Conservation (phyloP, 2,888 invertebrate species). For the Drosophila robusta region DNA sequence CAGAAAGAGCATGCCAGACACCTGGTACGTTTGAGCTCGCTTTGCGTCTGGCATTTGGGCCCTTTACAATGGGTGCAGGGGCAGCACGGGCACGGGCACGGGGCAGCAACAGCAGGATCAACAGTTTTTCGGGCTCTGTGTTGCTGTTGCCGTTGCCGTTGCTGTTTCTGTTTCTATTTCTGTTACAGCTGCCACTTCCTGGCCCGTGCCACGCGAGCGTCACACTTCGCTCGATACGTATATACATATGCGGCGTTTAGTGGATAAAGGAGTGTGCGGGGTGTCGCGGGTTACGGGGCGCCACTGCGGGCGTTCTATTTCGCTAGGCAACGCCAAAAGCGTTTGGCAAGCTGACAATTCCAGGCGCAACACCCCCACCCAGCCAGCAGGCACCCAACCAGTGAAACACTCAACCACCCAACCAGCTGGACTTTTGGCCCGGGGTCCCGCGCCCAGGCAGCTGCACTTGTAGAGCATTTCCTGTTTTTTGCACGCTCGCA, state of each 20-base stretch:
- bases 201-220: conserved; percentile 76
- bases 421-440: conserved; percentile 34
- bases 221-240: conserved; percentile 67
- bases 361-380: conserved; percentile 23
- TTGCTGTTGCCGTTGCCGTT: conserved; percentile 14
- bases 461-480: conserved; percentile 78
- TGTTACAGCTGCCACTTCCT: conserved; percentile 76
- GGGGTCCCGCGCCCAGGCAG: conserved; percentile 42
- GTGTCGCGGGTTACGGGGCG: conserved; percentile 18
- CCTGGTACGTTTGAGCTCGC: conserved; percentile 60
- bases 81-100: conserved; percentile 9
- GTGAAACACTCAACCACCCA: conserved; percentile 1
- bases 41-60: conserved; percentile 23
- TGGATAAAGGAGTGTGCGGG: conserved; percentile 1
- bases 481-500: conserved; percentile 75
- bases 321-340: conserved; percentile 73
- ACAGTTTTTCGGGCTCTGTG: conserved; percentile 63
- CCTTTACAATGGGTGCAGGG: conserved; percentile 53
- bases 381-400: conserved; percentile 1
- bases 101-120: conserved; percentile 58
- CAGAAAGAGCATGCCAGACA: conserved; percentile 76
- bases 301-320: conserved; percentile 52
- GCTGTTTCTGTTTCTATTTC: conserved; percentile 55
- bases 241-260: conserved; percentile 23
- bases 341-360: conserved; percentile 64